Evolutionary conservation across 2,113 vertebrate species (phyloP), one percentile per base, ranked within the genome.

Genomic region (Desmodus rotundus): DNA sequence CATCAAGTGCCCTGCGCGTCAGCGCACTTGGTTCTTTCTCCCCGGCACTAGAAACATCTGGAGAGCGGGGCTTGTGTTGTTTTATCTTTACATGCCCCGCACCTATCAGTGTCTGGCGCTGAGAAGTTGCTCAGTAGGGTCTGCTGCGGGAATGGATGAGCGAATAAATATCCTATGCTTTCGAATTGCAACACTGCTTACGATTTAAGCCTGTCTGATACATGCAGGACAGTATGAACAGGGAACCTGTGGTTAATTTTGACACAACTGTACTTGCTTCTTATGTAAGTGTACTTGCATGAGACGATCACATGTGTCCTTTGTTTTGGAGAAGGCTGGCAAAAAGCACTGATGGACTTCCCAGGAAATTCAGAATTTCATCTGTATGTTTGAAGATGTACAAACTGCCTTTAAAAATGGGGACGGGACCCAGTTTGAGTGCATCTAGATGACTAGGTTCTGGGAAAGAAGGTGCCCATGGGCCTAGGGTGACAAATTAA

Each of bases 321-420:
- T 87, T 70, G 58, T 67, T 93, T 63, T 72, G 58, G 74, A 94
- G 95, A 91, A 94, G 36, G 22, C 26, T 11, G 24, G 31, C 74
- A 22, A 31, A 74, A 33, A 50, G 43, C 19, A 4, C 1, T 19
- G 41, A 77, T n/a, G 54, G 45, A 9, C 19, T 87, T 38, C 50
- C 47, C 36, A 70, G 61, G 65, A 91, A 93, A 74, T 38, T 86
- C 45, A 72, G 24, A 94, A 38, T 33, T 63, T 63, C n/a, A 47
- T 33, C 10, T 73, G 9, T 36, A 19, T 72, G 87, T 95, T 24
- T 56, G 68, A 93, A 92, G 70, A 22, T 74, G 47, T 54, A 26
- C 6, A 11, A 86, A 82, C 36, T 80, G 36, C 76, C 94, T 94
- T 96, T 81, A 85, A 93, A 93, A 50, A 38, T 6, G 33, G 65